phyloP scores from a whole-genome alignment of 1,140 invertebrate species.

The Camponotus floridanus region DNA sequence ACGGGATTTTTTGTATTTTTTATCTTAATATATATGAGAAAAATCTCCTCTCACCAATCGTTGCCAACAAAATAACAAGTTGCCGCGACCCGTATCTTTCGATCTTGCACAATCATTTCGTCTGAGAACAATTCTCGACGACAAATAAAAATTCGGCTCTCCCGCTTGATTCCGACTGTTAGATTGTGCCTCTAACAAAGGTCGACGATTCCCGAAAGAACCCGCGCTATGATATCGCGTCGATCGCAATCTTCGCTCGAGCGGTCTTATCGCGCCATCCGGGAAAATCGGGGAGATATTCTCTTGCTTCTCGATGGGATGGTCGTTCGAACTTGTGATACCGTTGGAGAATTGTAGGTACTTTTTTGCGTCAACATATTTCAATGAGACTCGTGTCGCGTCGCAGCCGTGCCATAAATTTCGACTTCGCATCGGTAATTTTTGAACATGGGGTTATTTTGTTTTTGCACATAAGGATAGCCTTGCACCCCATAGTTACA shows the following conservation, averaged over 20 bases:
- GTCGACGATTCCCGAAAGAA: slow-evolving; percentile 56
- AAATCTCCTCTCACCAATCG: background rate
- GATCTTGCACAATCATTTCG: slow-evolving; percentile 24
- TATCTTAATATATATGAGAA: background rate
- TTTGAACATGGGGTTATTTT: slow-evolving; percentile 17
- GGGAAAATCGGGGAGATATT: slow-evolving; percentile 44
- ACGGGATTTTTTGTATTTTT: background rate
- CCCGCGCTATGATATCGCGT: slow-evolving; percentile 51
- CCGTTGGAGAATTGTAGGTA: slow-evolving; percentile 46
- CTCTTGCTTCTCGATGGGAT: slow-evolving; percentile 35
- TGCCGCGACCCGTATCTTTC: background rate
- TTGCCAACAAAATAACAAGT: slow-evolving; percentile 18
- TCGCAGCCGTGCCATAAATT: slow-evolving; percentile 13
- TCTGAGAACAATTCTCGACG: slow-evolving; percentile 22
- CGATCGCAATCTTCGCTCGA: slow-evolving; percentile 50
- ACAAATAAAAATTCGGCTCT: slow-evolving; percentile 39
- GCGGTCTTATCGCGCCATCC: slow-evolving; percentile 36
- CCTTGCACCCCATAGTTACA: background rate
- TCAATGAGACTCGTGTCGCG: slow-evolving; percentile 36
- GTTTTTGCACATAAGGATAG: background rate
- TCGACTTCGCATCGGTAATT: slow-evolving; percentile 8
- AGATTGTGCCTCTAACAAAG: slow-evolving; percentile 47
- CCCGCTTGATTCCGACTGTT: slow-evolving; percentile 29
- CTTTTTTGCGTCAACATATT: slow-evolving; percentile 54
- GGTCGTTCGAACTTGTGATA: slow-evolving; percentile 45